phyloP scores from a whole-genome alignment of 2,113 vertebrate genomes.

The Menidia beryllina region DNA sequence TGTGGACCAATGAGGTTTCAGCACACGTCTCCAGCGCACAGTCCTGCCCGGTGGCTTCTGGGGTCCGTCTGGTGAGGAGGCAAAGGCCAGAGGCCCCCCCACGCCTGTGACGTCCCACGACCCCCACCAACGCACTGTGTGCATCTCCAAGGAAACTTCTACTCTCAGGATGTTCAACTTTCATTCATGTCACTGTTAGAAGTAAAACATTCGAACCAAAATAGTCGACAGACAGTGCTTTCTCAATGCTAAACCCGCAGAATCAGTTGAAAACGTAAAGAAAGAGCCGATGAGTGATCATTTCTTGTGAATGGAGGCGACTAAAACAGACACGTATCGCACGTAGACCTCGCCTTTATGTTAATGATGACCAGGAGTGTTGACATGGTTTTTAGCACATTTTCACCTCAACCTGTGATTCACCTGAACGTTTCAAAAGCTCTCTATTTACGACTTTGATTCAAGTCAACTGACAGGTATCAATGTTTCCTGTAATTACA shows the following conservation, averaged over 20 bases:
- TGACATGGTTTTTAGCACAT: no score
- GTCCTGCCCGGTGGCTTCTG: conserved; percentile 85
- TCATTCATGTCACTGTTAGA: neutral
- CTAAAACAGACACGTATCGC: neutral
- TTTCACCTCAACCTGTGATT: no score
- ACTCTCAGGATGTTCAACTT: neutral
- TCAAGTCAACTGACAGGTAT: no score
- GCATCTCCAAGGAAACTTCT: neutral
- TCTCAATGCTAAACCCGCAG: neutral
- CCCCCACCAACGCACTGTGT: neutral
- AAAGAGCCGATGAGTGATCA: neutral
- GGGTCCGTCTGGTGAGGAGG: conserved; percentile 34
- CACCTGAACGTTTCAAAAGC: no score
- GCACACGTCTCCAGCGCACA: conserved; percentile 87
- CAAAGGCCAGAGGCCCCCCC: neutral
- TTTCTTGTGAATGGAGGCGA: neutral
- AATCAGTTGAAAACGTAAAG: neutral
- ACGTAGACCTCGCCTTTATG: conserved; percentile 25
- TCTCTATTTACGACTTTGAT: no score
- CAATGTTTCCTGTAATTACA: no score
- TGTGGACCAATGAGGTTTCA: conserved; percentile 81
- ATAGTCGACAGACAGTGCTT: neutral
- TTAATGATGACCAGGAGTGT: neutral
- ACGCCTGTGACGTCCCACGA: neutral
- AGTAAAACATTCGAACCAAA: neutral